Evolutionary conservation across 2,888 invertebrate genomes (phyloP).

Genomic region (Lasioglossum marginatum): DNA sequence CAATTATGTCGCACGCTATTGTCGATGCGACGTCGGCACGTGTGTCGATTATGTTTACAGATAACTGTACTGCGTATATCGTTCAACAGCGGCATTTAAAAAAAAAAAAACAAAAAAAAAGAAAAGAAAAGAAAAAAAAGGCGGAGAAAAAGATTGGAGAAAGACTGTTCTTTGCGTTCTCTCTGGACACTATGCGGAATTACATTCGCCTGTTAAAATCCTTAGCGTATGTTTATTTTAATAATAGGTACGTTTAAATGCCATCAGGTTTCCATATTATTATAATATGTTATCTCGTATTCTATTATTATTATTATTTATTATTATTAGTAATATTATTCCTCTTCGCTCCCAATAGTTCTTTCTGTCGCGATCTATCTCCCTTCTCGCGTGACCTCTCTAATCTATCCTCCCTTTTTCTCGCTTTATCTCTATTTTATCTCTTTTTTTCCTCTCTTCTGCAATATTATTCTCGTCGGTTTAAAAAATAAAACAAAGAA

Average conservation of each 20-base stretch:
- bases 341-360: slow-evolving; percentile 17
- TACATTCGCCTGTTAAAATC: slow-evolving; percentile 49
- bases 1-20: slow-evolving; percentile 42
- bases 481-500: slow-evolving; percentile 51
- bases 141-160: slow-evolving; percentile 65
- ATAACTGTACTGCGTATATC: slow-evolving; percentile 50
- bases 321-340: slow-evolving; percentile 27
- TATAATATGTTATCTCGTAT: slow-evolving; percentile 47
- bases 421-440: slow-evolving; percentile 41
- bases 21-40: slow-evolving; percentile 52
- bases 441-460: slow-evolving; percentile 35
- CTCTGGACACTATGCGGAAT: slow-evolving; percentile 54
- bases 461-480: slow-evolving; percentile 44
- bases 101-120: slow-evolving; percentile 30
- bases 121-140: slow-evolving; percentile 33
- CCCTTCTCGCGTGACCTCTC: slow-evolving; percentile 13
- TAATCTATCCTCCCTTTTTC: slow-evolving; percentile 33
- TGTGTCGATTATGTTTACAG: slow-evolving; percentile 27
- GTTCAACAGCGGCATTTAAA: slow-evolving; percentile 46
- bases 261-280: slow-evolving; percentile 72
- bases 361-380: slow-evolving; percentile 20
- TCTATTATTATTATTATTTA: slow-evolving; percentile 48
- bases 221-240: slow-evolving; percentile 62
- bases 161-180: slow-evolving; percentile 61
- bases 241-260: slow-evolving; percentile 76